phyloP scores from a whole-genome alignment of 2,113 vertebrate species.

The Ceuthmochares aereus region DNA sequence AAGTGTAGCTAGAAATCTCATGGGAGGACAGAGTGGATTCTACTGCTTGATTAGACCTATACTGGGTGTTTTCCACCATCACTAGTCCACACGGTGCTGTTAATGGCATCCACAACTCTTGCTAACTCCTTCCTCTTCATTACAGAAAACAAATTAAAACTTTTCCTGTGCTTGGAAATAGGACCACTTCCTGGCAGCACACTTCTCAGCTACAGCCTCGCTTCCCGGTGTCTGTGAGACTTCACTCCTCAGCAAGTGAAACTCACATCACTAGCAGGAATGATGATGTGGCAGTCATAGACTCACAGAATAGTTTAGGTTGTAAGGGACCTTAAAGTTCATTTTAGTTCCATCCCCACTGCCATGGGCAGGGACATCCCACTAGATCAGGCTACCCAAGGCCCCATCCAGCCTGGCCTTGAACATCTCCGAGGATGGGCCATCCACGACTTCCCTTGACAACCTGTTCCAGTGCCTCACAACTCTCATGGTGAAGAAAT shows the following conservation, averaged over 20 bases:
- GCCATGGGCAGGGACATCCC: no score
- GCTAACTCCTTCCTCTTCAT: background rate
- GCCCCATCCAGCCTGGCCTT: no score
- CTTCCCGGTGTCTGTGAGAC: background rate
- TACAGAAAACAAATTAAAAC: background rate
- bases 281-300: fast-evolving
- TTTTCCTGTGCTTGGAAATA: background rate
- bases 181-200: background rate
- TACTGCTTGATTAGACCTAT: background rate
- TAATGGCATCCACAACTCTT: background rate
- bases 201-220: background rate
- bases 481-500: no score
- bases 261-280: background rate
- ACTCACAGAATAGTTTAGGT: no score
- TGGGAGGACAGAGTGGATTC: background rate
- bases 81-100: background rate
- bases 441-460: no score
- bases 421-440: no score
- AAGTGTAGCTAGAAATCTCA: background rate
- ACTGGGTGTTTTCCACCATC: background rate
- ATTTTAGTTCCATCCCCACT: no score
- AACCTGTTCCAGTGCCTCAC: no score
- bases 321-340: no score
- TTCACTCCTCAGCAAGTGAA: background rate
- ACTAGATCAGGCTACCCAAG: no score